Evolutionary conservation across 2,888 invertebrate species (phyloP), one percentile per base, ranked within the genome.

Genomic region (Meiosimyza platycephala): DNA sequence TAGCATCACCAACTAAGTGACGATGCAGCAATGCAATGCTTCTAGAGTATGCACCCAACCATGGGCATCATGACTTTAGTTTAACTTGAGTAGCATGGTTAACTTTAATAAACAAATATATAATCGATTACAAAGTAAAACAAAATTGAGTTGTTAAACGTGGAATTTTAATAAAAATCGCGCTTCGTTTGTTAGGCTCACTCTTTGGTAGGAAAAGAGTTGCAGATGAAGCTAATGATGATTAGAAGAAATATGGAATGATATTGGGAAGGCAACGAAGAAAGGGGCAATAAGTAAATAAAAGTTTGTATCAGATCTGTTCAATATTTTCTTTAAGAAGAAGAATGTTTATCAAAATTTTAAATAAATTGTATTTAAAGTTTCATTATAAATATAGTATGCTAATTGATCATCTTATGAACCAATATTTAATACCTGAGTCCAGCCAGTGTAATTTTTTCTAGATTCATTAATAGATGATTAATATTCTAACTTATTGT

Each of bases 151-250:
- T 68, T 59, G 68, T 68, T 68, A 59, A 59, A 47, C 57, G 51
- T 28, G 59, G 57, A 68, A 68, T 60, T 68, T 68, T 28, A 57
- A 68, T 68, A 68, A 68, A 68, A 68, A 68, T 68, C 22, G 16
- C 50, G 59, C 68, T 68, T 68, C 28, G n/a, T 57, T 59, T 68
- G 48, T 59, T 68, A 22, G 28, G 18, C 57, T 12, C 11, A 22
- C 16, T 18, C 15, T 13, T 5, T 28, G 57, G 28, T 22, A 28
- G 28, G 22, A 12, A 22, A 12, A 4, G 16, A n/a, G 18, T 22
- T 22, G 1, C 18, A 57, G 28, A 1, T 13, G 28, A 22, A 28
- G 28, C 11, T 57, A 22, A 12, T 13, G 16, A 12, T 18, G 57
- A 22, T 57, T 22, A 18, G 18, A 1, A 54, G 12, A 54, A n/a